Percentiles rank a stretch among this genome's conserved stretches.
Evolutionary conservation across 1,140 invertebrate genomes (phyloP).

Genomic region (Pogonomyrmex barbatus): DNA sequence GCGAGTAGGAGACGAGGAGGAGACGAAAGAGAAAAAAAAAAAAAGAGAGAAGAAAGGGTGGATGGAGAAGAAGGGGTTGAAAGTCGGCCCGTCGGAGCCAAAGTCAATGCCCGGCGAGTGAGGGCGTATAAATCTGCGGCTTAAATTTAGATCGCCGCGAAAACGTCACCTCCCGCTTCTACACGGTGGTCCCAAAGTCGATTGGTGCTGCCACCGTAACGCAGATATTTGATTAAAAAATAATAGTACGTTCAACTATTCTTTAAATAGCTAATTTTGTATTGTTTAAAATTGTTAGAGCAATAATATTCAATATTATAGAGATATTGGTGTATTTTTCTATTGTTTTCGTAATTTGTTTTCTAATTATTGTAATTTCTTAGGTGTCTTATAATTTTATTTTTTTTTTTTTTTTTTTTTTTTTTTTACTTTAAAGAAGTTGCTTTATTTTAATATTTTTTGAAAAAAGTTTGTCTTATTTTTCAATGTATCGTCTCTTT

Average conservation of each 20-base stretch:
- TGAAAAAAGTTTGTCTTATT: not conserved
- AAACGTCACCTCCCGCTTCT: constrained; percentile 54
- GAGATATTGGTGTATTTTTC: not conserved
- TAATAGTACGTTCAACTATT: constrained; percentile 25
- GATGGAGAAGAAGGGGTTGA: constrained; percentile 62
- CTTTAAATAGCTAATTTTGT: not conserved
- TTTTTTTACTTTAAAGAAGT: not conserved
- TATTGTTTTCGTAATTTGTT: not conserved
- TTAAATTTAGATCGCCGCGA: constrained; percentile 77
- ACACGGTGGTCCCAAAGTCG: constrained; percentile 23
- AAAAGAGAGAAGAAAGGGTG: not conserved
- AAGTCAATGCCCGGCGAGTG: constrained; percentile 78
- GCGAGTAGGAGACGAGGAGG: constrained; percentile 15
- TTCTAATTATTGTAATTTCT: too few species aligned
- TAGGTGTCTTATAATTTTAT: too few species aligned
- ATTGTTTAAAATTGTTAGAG: not conserved
- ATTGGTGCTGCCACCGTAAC: constrained; percentile 66
- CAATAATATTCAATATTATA: not conserved
- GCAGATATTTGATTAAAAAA: not conserved
- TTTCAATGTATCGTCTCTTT: not conserved
- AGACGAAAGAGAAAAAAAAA: constrained; percentile 18
- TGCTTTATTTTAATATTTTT: not conserved
- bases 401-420: not conserved
- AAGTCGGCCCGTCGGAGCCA: constrained; percentile 62
- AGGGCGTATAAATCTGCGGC: constrained; percentile 78